Base-by-base conservation (phyloP, 2,797 vertebrate genomes). In the Fringilla coelebs region DNA sequence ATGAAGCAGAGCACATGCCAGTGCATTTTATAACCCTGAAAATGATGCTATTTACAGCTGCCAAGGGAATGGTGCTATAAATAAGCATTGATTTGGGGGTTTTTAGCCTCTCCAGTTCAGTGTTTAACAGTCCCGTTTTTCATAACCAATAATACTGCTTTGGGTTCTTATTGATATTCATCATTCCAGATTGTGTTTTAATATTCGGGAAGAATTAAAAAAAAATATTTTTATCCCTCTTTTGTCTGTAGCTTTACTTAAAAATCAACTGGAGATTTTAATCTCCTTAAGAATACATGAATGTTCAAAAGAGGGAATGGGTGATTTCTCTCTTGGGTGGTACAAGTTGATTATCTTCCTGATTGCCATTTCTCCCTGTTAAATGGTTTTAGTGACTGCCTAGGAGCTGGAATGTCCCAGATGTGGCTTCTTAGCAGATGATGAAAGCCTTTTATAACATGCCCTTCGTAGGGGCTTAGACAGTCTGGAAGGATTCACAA, bases 291-390 rank as follows among this genome's bases (percentile, higher is more conserved):
- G 91, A 88, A 88, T 84, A 93, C 77, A 77, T 83, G 90, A 67
- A 92, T 91, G 94, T 87, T 91, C 55, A 57, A 61, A 67, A 85
- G 41, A 19, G 52, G 61, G 85, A 85, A 84, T 76, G 91, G 85
- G 72, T 63, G 86, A 90, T 81, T 88, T 94, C 89, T 65, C 66
- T 87, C 94, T 28, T 71, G 92, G 84, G 86, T 93, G 84, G 88
- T 85, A 73, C 88, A 88, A 93, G 88, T 94, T 96, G 96, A 93
- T 97, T 96, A 88, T 95, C 89, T 81, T 79, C 84, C 78, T 86
- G 95, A 85, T 89, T 94, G 92, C 90, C 90, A 72, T 85, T 92
- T 80, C 80, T 86, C 77, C 83, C 67, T 8, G 80, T 70, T 89
- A 80, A 92, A 88, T 83, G 86, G 82, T 80, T 88, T 96, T 83